These are phyloP conservation scores for Petromus typicus DNA, from an alignment of 2,113 vertebrate species.

Conservation along the genomic window DNA sequence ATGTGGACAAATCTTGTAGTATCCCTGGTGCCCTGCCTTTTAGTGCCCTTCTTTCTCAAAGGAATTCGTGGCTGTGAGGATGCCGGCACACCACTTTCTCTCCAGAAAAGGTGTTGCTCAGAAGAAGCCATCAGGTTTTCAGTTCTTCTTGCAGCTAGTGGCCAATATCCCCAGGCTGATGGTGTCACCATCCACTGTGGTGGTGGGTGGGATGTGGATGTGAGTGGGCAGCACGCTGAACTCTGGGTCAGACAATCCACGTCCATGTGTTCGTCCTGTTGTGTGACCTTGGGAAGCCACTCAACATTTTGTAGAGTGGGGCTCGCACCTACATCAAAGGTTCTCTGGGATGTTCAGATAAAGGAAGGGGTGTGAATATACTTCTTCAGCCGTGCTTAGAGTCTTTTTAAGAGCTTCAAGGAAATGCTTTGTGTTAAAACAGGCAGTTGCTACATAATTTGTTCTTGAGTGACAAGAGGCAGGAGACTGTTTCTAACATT, in stretches of 20 bases:
- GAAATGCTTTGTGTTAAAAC: conserved; percentile 70
- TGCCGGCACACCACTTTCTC: background rate
- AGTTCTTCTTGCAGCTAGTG: background rate
- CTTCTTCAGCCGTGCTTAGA: background rate
- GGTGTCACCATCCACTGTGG: background rate
- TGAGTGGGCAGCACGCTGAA: background rate
- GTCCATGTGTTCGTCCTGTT: background rate
- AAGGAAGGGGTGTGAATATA: conserved; percentile 36
- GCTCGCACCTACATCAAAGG: conserved; percentile 51
- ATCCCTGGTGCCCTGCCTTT: background rate
- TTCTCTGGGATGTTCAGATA: conserved; percentile 13
- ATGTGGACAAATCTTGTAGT: background rate
- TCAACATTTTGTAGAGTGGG: background rate
- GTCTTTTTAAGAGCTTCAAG: conserved; percentile 57
- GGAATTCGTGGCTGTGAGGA: conserved; percentile 11
- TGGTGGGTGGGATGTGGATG: background rate
- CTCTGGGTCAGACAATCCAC: background rate
- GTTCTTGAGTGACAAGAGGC: conserved; percentile 60
- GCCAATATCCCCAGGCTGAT: background rate
- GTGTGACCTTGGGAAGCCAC: background rate
- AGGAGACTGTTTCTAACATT: conserved; percentile 62
- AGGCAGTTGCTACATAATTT: conserved; percentile 53
- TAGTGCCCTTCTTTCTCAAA: background rate
- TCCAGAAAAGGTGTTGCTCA: background rate
- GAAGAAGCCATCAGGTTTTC: background rate